Evolutionary conservation across 1,140 invertebrate species (phyloP).

Genomic region (Platorchestia sp.): DNA sequence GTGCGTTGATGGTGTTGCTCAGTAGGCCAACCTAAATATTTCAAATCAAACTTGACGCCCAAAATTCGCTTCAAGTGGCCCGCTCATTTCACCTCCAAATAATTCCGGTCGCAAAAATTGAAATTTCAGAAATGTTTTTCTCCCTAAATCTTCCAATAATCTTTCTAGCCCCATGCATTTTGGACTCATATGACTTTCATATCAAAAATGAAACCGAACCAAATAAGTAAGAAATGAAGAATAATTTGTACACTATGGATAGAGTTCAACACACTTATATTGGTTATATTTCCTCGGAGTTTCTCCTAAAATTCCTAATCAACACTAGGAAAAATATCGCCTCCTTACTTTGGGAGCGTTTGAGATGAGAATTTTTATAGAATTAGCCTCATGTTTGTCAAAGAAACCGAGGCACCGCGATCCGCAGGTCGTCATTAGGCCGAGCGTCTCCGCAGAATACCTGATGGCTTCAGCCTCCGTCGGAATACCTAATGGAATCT

Average conservation of each 20-base stretch:
- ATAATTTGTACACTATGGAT: neutral
- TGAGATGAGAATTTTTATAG: constrained; percentile 18
- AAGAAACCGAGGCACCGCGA: constrained; percentile 28
- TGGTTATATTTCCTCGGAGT: neutral
- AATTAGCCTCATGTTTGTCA: constrained; percentile 48
- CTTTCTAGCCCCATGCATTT: neutral
- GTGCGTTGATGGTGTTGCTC: too few relatives aligned
- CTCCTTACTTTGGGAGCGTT: neutral
- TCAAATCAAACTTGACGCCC: neutral
- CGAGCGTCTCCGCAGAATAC: constrained; percentile 23
- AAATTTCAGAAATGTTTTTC: neutral
- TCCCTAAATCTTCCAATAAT: neutral
- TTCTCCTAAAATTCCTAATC: neutral
- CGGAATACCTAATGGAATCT: constrained; percentile 52
- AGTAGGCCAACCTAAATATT: too few relatives aligned
- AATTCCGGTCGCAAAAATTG: neutral
- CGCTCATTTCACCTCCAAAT: neutral
- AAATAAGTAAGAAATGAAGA: neutral
- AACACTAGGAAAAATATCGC: neutral
- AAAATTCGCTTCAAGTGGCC: neutral
- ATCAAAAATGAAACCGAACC: neutral
- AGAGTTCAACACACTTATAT: neutral
- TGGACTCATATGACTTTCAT: neutral
- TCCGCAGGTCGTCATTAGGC: constrained; percentile 38
- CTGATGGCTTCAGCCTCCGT: constrained; percentile 1